A percentile compares a stretch with the other conserved stretches of the same genome.
Conservation (phyloP, 1,140 invertebrate species). For the Rhynchophorus ferrugineus region DNA sequence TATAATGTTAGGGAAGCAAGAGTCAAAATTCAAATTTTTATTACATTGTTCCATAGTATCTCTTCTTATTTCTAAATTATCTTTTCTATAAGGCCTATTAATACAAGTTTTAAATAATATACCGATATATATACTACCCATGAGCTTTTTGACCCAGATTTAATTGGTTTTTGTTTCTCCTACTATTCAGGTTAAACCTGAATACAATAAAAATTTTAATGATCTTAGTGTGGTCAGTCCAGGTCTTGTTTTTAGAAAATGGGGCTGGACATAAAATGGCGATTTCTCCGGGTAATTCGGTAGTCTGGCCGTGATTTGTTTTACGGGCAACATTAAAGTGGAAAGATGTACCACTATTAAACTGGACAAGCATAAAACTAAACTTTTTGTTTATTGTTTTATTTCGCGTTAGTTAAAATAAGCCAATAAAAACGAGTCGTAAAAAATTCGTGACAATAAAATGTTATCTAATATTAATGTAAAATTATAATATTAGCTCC, state of each 20-base stretch:
- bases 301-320: neutral
- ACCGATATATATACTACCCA: too few species aligned
- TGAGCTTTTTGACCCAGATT: too few species aligned
- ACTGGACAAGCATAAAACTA: neutral
- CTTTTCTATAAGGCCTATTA: too few species aligned
- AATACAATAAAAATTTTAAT: neutral
- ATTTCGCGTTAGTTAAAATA: neutral
- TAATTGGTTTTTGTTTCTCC: neutral
- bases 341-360: neutral
- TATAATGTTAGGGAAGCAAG: too few species aligned
- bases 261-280: neutral
- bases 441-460: neutral
- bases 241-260: neutral
- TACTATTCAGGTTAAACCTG: neutral
- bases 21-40: too few species aligned
- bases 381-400: neutral
- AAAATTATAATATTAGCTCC: neutral
- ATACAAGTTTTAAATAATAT: too few species aligned
- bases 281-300: neutral
- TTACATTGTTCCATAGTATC: too few species aligned
- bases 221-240: neutral
- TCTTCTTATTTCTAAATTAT: too few species aligned
- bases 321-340: neutral
- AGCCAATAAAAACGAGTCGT: neutral
- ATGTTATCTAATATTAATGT: neutral